These are phyloP conservation scores for Margarornis squamiger DNA, from an alignment of 2,797 vertebrate species.

Conservation along the genomic window DNA sequence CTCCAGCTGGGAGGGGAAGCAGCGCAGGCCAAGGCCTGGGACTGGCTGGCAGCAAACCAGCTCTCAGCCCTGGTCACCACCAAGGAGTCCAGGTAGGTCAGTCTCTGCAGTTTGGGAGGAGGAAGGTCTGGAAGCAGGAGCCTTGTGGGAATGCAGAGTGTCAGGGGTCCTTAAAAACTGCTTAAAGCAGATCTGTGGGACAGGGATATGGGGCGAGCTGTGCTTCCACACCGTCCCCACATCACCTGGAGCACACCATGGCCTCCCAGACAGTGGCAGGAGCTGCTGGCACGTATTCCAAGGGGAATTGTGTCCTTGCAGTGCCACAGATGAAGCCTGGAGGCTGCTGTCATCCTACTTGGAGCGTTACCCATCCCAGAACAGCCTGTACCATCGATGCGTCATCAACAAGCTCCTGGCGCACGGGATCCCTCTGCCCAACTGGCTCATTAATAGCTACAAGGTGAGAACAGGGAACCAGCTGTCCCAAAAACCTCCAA, in stretches of 20 bases:
- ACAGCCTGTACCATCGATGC: constrained; percentile 85
- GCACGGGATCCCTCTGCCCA: constrained; percentile 88
- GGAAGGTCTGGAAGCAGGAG: not conserved
- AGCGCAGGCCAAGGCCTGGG: constrained; percentile 89
- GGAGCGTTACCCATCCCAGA: constrained; percentile 81
- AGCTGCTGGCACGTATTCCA: not conserved
- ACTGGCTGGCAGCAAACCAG: constrained; percentile 93
- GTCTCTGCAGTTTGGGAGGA: accelerated
- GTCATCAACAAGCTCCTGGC: constrained; percentile 92
- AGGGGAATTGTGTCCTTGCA: constrained; percentile 47
- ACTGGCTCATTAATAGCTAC: constrained; percentile 91
- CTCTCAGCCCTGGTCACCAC: constrained; percentile 87
- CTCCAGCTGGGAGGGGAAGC: constrained; percentile 88
- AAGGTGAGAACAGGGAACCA: constrained; percentile 78
- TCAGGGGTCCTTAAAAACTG: not conserved
- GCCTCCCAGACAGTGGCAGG: accelerated
- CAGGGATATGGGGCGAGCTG: not conserved
- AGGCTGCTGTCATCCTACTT: constrained; percentile 87
- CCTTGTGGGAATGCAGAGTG: not conserved
- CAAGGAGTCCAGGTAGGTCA: constrained; percentile 89
- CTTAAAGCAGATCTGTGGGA: not conserved
- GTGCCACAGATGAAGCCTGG: constrained; percentile 95
- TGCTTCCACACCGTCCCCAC: accelerated
- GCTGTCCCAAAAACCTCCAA: not conserved
- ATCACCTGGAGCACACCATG: accelerated